Conservation (phyloP, 2,797 vertebrate genomes). For the Darevskia nairensis region DNA sequence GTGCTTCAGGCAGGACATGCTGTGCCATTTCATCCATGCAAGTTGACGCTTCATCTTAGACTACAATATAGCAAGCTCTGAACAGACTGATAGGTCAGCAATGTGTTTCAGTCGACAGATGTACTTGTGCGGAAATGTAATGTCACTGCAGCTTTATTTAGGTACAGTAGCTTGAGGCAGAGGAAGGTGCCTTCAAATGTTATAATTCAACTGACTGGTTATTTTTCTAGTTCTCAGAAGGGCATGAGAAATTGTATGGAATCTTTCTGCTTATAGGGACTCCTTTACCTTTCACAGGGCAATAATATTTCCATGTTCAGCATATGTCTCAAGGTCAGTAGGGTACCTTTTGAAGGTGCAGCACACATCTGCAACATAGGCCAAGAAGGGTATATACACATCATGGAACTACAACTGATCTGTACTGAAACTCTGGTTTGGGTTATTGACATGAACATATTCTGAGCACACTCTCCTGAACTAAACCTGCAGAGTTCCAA, state of each 20-base stretch:
- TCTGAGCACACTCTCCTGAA: too few species aligned
- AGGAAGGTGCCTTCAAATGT: slow-evolving; percentile 15
- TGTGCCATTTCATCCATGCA: neutral
- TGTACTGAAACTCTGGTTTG: neutral
- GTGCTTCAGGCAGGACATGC: slow-evolving; percentile 2
- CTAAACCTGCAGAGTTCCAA: neutral
- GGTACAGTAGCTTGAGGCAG: slow-evolving; percentile 23
- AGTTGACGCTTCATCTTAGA: slow-evolving; percentile 23
- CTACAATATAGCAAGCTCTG: neutral
- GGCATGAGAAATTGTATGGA: neutral
- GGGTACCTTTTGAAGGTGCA: neutral
- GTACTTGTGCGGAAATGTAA: slow-evolving; percentile 13
- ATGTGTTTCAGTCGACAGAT: neutral
- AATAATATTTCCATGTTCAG: neutral
- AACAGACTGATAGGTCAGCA: slow-evolving; percentile 28
- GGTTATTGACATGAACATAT: neutral
- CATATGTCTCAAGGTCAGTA: neutral
- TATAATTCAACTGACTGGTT: slow-evolving; percentile 1
- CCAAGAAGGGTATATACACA: too few species aligned
- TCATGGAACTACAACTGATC: neutral
- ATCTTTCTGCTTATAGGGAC: neutral
- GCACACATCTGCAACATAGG: neutral
- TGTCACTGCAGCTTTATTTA: slow-evolving; percentile 7
- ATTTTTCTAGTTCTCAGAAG: neutral
- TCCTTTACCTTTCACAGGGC: neutral